Base-by-base conservation (phyloP, 2,797 vertebrate genomes). In the Darevskia mixta region DNA sequence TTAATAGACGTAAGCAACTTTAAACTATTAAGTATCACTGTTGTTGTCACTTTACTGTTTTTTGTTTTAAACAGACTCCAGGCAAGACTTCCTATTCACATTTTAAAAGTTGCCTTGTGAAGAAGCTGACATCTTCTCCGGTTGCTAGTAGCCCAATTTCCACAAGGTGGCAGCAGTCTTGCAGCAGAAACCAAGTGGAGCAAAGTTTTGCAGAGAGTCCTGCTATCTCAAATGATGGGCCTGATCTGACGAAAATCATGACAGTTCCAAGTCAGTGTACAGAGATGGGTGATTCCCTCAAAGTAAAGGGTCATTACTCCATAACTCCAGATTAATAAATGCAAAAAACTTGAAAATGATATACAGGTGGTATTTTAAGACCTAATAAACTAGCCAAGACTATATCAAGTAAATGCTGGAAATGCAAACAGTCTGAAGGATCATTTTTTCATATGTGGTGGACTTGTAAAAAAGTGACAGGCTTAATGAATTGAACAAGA, bases 141-240 rank as follows among this genome's bases (percentile, higher is more conserved):
- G 87, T 92, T 87, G 95, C 94, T 0, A 98, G 97, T 87, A 97
- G 97, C 78, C 97, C 97, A 0, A 0, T 97, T 27, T 64, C 96
- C 97, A 81, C 97, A 58, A 90, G 96, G 88, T 38, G 97, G 96
- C 97, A 85, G 92, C 94, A 92, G 88, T 89, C 5, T 77, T 91
- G 49, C 58, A 76, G 49, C 0, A 88, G 88, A 93, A 85, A 25
- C 8, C 3, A 41, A 8, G 2, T n/a, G 0, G 73, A 67, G 1
- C 1, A 0, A 3, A 72, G 8, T 17, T 61, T 55, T 38, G 2
- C 0, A 6, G 82, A 76, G 17, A 29, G 23, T 2, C 25, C 18
- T 0, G 3, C 58, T 0, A 79, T 18, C 71, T 8, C 41, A 25
- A 25, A 76, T 3, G 78, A n/a, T 0, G 6, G 0, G 27, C 32